Evolutionary conservation across 2,113 vertebrate species (phyloP), one percentile per base, ranked within the genome.

Genomic region (Alosa alosa): DNA sequence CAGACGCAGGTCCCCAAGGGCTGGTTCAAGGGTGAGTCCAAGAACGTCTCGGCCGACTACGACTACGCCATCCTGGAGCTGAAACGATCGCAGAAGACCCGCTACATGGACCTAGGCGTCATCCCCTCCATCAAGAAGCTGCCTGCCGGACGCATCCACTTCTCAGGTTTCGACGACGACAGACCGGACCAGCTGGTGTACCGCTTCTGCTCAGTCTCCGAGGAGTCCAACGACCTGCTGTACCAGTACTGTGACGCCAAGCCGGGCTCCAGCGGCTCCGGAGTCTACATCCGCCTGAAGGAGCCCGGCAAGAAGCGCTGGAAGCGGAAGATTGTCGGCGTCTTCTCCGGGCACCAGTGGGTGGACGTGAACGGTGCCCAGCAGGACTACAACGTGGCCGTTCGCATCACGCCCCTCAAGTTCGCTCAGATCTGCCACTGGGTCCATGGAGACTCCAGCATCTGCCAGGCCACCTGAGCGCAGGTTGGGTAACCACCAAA

Each of bases 341-440:
- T 99, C 39, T 99, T 97, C 90, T 97, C 98, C 0, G 98, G 98
- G 81, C 98, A 99, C 87, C 98, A 98, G 92, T 97, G 97, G 97
- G 96, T 99, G 90, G 96, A 98, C 4, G 94, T 98, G 46, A 93
- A 96, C 0, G 97, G 97, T 0, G 88, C 88, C 60, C 97, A 97
- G 92, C 97, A 97, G 96, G 97, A 99, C 96, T 99, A 97, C 92
- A 99, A 99, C 3, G 97, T 99, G 85, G 98, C 97, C 0, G 97
- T 99, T 68, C 96, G 98, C 92, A 98, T 99, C 91, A 99, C 98
- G 0, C 97, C 98, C 1, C 94, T 97, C 57, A 99, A 99, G 91
- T 99, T 97, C 0, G 97, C 98, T 52, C 98, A 99, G 94, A 98
- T 99, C 92, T 99, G 98, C 92, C 95, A 95, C 92, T 99, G 98